phyloP scores from a whole-genome alignment of 2,797 vertebrate genomes.

The Labeo calbasu region DNA sequence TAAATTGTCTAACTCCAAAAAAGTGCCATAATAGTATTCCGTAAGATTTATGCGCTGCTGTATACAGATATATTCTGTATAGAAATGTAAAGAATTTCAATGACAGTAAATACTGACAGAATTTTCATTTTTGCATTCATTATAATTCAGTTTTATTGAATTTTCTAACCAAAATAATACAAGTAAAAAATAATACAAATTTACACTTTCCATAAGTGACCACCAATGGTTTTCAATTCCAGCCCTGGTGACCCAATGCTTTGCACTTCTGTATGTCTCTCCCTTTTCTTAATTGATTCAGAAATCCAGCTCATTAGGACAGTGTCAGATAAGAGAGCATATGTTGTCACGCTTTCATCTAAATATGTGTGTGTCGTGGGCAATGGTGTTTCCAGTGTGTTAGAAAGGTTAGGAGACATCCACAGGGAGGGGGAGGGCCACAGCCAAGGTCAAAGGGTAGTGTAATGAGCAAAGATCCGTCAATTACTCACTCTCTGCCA shows the following conservation, averaged over 20 bases:
- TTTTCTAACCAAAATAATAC: too few relatives aligned
- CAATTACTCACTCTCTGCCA: slow-evolving; percentile 72
- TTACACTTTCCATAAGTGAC: background rate
- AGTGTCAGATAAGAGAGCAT: background rate
- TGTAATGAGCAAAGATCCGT: slow-evolving; percentile 76
- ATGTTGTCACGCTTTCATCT: background rate
- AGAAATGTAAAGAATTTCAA: too few relatives aligned
- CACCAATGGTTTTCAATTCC: background rate
- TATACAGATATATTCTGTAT: too few relatives aligned
- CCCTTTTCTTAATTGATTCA: background rate
- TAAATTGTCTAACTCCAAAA: too few relatives aligned
- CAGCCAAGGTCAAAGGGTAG: slow-evolving; percentile 83
- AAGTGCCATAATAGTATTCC: too few relatives aligned
- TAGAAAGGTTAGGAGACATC: slow-evolving; percentile 9
- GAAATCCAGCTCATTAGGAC: background rate
- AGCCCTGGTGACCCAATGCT: background rate
- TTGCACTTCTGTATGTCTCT: background rate
- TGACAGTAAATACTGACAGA: too few relatives aligned
- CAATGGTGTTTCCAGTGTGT: background rate
- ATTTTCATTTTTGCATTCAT: too few relatives aligned
- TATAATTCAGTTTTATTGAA: too few relatives aligned
- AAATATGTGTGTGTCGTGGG: slow-evolving; percentile 8
- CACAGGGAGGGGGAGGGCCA: slow-evolving; percentile 57
- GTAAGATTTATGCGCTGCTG: too few relatives aligned
- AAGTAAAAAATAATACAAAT: background rate